Percentiles rank a stretch among this genome's conserved stretches.
phyloP scores from a whole-genome alignment of 2,888 invertebrate genomes.

The Cephus spinipes region DNA sequence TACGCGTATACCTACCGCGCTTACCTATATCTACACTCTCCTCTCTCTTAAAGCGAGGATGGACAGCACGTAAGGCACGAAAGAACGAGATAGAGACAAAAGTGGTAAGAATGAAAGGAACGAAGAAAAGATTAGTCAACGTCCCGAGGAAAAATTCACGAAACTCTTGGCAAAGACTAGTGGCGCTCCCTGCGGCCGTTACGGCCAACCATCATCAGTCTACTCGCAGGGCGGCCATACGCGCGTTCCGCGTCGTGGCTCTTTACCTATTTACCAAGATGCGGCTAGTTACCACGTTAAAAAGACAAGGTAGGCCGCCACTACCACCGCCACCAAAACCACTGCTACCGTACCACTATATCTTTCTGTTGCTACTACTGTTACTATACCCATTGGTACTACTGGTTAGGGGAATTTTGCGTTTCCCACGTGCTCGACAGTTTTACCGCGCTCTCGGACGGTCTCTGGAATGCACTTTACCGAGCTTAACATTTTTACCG shows the following conservation, averaged over 20 bases:
- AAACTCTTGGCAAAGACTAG: background rate
- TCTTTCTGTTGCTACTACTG: background rate
- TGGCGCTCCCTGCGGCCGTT: background rate
- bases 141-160: background rate
- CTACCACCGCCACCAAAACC: background rate
- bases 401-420: conserved; percentile 36
- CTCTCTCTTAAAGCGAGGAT: background rate
- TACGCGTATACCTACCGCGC: background rate
- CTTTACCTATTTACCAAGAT: conserved; percentile 58
- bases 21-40: background rate
- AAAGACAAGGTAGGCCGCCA: conserved; percentile 23
- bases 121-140: background rate
- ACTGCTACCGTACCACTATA: background rate
- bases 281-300: conserved; percentile 50
- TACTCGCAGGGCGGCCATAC: background rate
- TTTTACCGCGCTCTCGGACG: conserved; percentile 26
- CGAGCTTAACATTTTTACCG: conserved; percentile 1
- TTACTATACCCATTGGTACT: conserved; percentile 19
- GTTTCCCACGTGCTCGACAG: conserved; percentile 59
- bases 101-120: background rate
- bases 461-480: conserved; percentile 39
- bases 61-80: no score
- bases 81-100: no score
- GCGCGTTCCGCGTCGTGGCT: background rate
- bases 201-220: background rate